Base-by-base conservation (phyloP, 2,888 invertebrate genomes). In the Opisthograptis luteolata region DNA sequence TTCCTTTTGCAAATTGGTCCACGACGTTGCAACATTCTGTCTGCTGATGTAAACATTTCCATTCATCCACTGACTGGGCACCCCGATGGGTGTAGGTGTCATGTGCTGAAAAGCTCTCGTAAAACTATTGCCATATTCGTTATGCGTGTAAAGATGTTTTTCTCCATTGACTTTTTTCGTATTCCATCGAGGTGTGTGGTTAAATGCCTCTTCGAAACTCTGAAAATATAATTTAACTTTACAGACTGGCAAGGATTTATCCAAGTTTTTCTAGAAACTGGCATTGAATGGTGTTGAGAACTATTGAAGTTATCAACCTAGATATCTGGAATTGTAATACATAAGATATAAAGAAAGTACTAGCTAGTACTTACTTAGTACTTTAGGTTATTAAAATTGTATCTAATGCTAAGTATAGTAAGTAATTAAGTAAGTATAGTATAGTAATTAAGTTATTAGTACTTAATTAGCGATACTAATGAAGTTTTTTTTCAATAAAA, bases 51-150 rank as follows among this genome's bases (percentile, higher is more conserved):
- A 62, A 0, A 78, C 62, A n/a, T 73, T 61, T 8, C 68, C 69
- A 25, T 79, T 77, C 75, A 87, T 75, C 76, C 81, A 81, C 46
- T 77, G 81, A 47, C 81, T 88, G 3, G 77, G 73, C 0, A 82
- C 70, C 60, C 73, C 75, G 2, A 70, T 67, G 9, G 80, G 73
- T 4, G 68, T 40, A 0, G 70, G 60, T 2, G 73, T 73, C 1
- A 81, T 50, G 10, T 61, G 69, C 24, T 60, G 52, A 15, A 87
- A 69, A 7, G 83, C 77, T 1, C 63, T 74, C 0, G 80, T 67
- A 58, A 92, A 87, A 40, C 82, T 62, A 39, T 89, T 84, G 0
- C 93, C 94, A 60, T 94, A 95, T 36, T 81, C 70, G 61, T 93
- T 93, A 68, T 93, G 93, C 1, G 76, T 71, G 48, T 84, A 76